Evolutionary conservation across 2,888 invertebrate species (phyloP).

Genomic region (Ectemnius continuus): DNA sequence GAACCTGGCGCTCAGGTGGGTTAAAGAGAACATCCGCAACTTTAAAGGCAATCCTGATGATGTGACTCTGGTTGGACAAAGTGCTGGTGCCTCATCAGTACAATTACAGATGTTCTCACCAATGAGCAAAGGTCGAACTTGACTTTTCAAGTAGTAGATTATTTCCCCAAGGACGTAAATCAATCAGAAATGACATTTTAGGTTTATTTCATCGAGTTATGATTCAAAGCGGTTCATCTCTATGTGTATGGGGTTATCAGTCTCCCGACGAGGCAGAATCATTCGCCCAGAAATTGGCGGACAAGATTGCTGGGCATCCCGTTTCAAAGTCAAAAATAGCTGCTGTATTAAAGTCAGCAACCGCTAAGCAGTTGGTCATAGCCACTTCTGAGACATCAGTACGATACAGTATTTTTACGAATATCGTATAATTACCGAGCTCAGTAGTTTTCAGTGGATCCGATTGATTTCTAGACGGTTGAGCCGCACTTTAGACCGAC

Average conservation of each 20-base stretch:
- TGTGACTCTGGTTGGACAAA: slow-evolving; percentile 84
- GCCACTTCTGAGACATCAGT: too few relatives aligned
- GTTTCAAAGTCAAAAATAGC: too few relatives aligned
- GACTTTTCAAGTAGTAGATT: too few relatives aligned
- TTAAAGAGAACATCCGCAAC: slow-evolving; percentile 82
- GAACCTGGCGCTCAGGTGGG: slow-evolving; percentile 83
- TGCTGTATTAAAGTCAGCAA: too few relatives aligned
- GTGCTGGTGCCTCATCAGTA: slow-evolving; percentile 82
- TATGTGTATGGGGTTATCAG: slow-evolving; percentile 79
- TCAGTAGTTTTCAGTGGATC: too few relatives aligned
- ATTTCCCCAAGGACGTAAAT: background rate
- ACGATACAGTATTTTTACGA: too few relatives aligned
- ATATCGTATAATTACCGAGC: too few relatives aligned
- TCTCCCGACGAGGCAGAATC: too few relatives aligned
- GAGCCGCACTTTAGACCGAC: slow-evolving; percentile 78
- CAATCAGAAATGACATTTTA: slow-evolving; percentile 19
- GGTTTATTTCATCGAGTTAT: slow-evolving; percentile 81
- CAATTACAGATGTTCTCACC: slow-evolving; percentile 30
- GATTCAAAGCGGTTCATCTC: slow-evolving; percentile 79
- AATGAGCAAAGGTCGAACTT: slow-evolving; percentile 41
- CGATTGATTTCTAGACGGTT: too few relatives aligned
- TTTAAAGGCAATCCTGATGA: slow-evolving; percentile 86
- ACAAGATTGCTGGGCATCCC: too few relatives aligned
- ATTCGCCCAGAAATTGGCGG: too few relatives aligned
- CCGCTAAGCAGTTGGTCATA: too few relatives aligned